phyloP scores from a whole-genome alignment of 2,113 vertebrate genomes.

The Lophochroa leadbeateri region DNA sequence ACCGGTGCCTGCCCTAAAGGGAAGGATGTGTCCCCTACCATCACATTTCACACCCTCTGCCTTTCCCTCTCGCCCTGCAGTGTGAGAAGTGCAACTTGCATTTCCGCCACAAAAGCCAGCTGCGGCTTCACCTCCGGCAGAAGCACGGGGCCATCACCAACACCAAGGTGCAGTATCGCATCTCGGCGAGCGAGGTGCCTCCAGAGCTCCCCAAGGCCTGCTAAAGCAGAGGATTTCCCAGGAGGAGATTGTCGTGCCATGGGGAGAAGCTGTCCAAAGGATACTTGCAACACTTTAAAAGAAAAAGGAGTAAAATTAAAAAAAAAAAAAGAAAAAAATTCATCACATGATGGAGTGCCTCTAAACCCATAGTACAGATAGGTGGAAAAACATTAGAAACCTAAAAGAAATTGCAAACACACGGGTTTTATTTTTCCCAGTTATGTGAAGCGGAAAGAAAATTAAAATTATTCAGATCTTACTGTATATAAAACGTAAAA shows the following conservation, averaged over 20 bases:
- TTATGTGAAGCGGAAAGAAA: conserved; percentile 74
- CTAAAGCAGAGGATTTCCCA: conserved; percentile 70
- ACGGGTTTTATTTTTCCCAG: conserved; percentile 77
- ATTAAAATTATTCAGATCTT: conserved; percentile 74
- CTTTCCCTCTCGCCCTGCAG: conserved; percentile 66
- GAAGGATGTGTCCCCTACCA: neutral
- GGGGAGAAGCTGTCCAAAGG: conserved; percentile 69
- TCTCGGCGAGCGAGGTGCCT: conserved; percentile 83
- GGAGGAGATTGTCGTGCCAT: neutral
- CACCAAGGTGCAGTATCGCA: conserved; percentile 97
- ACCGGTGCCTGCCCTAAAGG: neutral
- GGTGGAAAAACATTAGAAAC: conserved; percentile 44
- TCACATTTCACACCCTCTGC: accelerated
- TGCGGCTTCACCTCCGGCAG: conserved; percentile 94
- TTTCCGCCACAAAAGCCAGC: conserved; percentile 99
- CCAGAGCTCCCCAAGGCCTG: conserved; percentile 89
- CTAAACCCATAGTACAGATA: conserved; percentile 70
- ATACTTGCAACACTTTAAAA: conserved; percentile 72
- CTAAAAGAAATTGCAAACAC: neutral
- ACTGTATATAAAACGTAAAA: conserved; percentile 63
- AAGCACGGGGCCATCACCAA: conserved; percentile 99
- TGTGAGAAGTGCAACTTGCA: conserved; percentile 99
- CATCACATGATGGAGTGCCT: conserved; percentile 79
- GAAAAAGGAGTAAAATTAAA: neutral
- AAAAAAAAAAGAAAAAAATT: neutral